A percentile compares a stretch with the other conserved stretches of the same genome.
Evolutionary conservation across 2,797 vertebrate species (phyloP).

Genomic region (Antrozous pallidus): DNA sequence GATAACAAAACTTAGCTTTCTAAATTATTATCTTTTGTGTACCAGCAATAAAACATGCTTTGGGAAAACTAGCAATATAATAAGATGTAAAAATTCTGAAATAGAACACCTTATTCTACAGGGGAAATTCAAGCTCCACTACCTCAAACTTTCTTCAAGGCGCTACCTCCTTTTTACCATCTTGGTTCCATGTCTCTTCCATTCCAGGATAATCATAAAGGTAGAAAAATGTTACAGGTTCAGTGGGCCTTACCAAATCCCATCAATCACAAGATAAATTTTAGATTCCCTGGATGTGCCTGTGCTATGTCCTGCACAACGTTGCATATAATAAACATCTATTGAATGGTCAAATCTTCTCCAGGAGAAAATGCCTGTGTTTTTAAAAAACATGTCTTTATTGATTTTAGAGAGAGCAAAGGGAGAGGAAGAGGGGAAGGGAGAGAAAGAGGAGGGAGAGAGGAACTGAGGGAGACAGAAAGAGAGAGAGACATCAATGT

Average conservation of each 20-base stretch:
- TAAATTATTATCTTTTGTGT: neutral
- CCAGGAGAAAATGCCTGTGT: neutral
- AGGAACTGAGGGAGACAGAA: no score
- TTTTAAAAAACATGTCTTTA: no score
- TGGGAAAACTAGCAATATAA: conserved; percentile 7
- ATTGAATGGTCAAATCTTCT: neutral
- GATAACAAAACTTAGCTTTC: neutral
- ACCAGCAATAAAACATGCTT: neutral
- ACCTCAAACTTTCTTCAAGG: neutral
- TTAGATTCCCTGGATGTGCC: neutral
- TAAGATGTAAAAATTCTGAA: conserved; percentile 12
- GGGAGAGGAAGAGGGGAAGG: no score
- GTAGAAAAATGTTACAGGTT: neutral
- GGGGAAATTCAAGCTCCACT: neutral
- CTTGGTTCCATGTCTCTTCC: neutral
- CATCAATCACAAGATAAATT: neutral
- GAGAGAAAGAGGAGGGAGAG: no score
- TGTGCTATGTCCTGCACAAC: neutral
- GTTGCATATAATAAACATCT: neutral
- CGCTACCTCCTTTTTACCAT: neutral
- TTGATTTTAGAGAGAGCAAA: no score
- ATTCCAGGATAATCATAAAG: neutral
- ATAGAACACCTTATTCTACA: neutral
- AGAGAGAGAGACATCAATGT: no score
- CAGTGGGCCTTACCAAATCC: neutral